Evolutionary conservation across 2,888 invertebrate species (phyloP).

Genomic region (Flabesymbios commensalis): DNA sequence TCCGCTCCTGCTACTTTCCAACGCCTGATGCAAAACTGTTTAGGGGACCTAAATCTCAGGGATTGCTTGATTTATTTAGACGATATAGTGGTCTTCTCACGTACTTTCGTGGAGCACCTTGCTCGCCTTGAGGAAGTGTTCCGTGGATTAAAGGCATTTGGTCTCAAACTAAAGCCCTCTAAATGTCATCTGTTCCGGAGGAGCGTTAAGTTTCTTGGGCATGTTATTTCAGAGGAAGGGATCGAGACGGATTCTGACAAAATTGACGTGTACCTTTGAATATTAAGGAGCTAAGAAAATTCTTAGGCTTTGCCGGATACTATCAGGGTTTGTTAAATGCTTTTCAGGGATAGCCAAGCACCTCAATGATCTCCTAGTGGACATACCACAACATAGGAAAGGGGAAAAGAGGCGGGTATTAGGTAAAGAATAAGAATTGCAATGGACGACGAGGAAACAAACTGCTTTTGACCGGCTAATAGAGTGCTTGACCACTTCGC

Average conservation of each 20-base stretch:
- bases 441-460: background rate
- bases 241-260: background rate
- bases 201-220: slow-evolving; percentile 25
- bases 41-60: slow-evolving; percentile 1
- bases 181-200: slow-evolving; percentile 30
- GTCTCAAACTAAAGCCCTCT: slow-evolving; percentile 8
- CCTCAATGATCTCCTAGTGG: slow-evolving; percentile 20
- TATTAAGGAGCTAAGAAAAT: slow-evolving; percentile 23
- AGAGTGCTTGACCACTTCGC: slow-evolving; percentile 9
- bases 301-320: slow-evolving; percentile 31
- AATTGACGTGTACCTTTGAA: background rate
- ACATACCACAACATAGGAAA: no score
- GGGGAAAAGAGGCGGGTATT: no score
- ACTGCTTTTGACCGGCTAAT: slow-evolving; percentile 18
- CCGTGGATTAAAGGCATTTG: slow-evolving; percentile 12
- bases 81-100: slow-evolving; percentile 2
- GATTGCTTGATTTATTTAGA: slow-evolving; percentile 5
- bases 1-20: slow-evolving; percentile 4
- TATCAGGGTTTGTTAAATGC: slow-evolving; percentile 20
- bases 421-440: no score
- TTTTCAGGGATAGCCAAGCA: slow-evolving; percentile 19
- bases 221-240: slow-evolving; percentile 1
- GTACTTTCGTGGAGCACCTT: slow-evolving; percentile 21
- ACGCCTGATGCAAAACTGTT: background rate
- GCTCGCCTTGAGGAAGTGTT: slow-evolving; percentile 26